phyloP scores from a whole-genome alignment of 1,140 invertebrate species.

The Drosophila prosaltans region DNA sequence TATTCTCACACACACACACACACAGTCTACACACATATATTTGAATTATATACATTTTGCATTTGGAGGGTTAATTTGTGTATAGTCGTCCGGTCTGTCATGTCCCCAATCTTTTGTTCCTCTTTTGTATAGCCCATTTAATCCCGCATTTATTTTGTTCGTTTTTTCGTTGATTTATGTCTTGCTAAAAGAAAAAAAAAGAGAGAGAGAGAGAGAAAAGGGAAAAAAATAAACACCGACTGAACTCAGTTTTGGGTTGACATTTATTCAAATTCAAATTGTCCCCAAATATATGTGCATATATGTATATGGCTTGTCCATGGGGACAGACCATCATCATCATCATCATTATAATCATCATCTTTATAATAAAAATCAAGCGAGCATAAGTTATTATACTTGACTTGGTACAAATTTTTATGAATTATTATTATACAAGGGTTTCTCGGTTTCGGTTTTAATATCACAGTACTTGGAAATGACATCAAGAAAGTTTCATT shows the following conservation, averaged over 20 bases:
- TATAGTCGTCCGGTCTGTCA: conserved; percentile 58
- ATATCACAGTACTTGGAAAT: conserved; percentile 22
- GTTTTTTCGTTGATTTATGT: conserved; percentile 75
- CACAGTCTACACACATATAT: background rate
- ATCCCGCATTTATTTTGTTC: conserved; percentile 72
- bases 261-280: conserved; percentile 73
- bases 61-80: conserved; percentile 68
- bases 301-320: background rate
- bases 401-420: conserved; percentile 29
- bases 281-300: background rate
- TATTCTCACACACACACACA: conserved; percentile 44
- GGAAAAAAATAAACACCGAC: conserved; percentile 44
- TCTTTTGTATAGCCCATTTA: conserved; percentile 53
- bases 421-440: conserved; percentile 40
- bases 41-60: conserved; percentile 37
- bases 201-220: conserved; percentile 17
- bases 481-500: background rate
- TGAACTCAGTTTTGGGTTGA: conserved; percentile 24
- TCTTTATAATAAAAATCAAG: conserved; percentile 40
- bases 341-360: conserved; percentile 18
- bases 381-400: conserved; percentile 20
- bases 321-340: background rate
- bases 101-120: conserved; percentile 28
- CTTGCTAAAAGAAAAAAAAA: conserved; percentile 69
- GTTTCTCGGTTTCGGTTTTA: background rate